Evolutionary conservation across 1,140 invertebrate genomes (phyloP).

Genomic region (Lepidurus couesii): DNA sequence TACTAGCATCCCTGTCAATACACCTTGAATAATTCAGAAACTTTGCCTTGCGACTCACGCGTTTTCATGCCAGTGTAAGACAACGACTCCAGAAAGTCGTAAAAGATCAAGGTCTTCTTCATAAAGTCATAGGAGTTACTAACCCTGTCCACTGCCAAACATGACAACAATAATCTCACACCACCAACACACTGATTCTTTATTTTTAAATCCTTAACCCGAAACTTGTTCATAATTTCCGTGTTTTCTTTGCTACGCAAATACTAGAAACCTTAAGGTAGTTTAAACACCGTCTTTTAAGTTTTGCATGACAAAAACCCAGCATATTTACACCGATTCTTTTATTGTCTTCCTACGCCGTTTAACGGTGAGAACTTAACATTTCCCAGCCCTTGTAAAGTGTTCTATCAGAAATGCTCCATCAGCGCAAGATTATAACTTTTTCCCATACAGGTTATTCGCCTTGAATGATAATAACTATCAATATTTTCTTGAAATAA

Average conservation of each 20-base stretch:
- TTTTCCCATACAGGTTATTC: slow-evolving; percentile 21
- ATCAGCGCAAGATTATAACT: not conserved
- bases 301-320: not conserved
- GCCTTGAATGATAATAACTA: not conserved
- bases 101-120: no score
- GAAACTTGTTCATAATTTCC: not conserved
- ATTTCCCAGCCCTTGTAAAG: not conserved
- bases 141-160: no score
- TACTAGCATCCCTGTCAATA: no score
- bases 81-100: no score
- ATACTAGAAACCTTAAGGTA: not conserved
- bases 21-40: no score
- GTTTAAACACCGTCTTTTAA: not conserved
- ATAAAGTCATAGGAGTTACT: no score
- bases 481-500: not conserved
- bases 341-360: not conserved
- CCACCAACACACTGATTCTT: not conserved
- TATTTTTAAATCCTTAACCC: not conserved
- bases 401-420: not conserved
- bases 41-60: no score
- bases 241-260: not conserved
- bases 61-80: no score
- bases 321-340: not conserved
- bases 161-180: not conserved
- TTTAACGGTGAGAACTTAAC: not conserved